These are phyloP conservation scores for Stegophylla sp. DNA, from an alignment of 2,888 invertebrate genomes.

Conservation along the genomic window DNA sequence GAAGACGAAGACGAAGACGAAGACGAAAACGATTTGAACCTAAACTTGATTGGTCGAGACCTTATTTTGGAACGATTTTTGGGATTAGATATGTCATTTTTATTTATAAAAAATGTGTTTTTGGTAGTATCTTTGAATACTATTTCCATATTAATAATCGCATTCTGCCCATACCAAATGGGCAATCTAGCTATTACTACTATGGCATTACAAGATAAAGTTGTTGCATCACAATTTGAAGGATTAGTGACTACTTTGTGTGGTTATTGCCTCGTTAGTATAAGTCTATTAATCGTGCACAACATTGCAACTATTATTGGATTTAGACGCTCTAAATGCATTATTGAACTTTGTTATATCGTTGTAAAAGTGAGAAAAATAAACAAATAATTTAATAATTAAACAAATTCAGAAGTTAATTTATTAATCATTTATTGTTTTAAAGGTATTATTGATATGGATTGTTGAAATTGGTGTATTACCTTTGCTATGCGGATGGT, in stretches of 20 bases:
- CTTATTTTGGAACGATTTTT: slow-evolving; percentile 96
- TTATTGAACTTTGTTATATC: slow-evolving; percentile 91
- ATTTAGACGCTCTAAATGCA: slow-evolving; percentile 79
- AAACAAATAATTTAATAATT: not conserved
- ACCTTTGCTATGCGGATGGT: slow-evolving; percentile 97
- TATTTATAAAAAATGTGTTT: slow-evolving; percentile 97
- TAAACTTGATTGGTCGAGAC: slow-evolving; percentile 95
- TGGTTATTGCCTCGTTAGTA: slow-evolving; percentile 91
- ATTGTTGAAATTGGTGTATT: slow-evolving; percentile 97
- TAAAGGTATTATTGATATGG: slow-evolving; percentile 87
- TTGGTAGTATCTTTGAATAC: slow-evolving; percentile 98
- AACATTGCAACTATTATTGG: slow-evolving; percentile 81
- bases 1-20: too few species aligned
- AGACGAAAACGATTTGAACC: slow-evolving; percentile 95
- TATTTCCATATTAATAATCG: slow-evolving; percentile 94
- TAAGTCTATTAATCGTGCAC: slow-evolving; percentile 80
- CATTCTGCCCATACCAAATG: slow-evolving; percentile 95
- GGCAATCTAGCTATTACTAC: slow-evolving; percentile 83
- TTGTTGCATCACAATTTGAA: slow-evolving; percentile 84
- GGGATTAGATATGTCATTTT: slow-evolving; percentile 61
- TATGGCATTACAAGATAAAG: slow-evolving; percentile 73
- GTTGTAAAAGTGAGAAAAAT: slow-evolving; percentile 70
- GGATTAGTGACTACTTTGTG: slow-evolving; percentile 91
- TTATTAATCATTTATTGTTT: slow-evolving; percentile 63
- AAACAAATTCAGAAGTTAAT: not conserved